Conservation (phyloP, 2,113 vertebrate species). For the Colinus virginianus region DNA sequence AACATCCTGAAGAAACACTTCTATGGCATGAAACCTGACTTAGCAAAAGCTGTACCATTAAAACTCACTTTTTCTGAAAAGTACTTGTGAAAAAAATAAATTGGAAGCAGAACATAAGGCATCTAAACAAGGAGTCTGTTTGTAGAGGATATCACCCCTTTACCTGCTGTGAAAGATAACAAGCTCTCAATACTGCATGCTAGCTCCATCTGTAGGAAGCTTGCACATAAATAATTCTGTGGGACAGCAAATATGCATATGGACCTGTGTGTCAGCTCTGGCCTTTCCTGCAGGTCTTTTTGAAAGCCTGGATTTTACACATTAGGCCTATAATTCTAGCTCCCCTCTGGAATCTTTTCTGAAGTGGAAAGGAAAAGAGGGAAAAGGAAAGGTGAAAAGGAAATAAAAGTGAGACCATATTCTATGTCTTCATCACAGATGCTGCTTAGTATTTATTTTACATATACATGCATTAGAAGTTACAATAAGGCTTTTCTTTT, state of each 20-base stretch:
- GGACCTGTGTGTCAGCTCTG: neutral
- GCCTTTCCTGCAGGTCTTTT: neutral
- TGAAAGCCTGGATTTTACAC: neutral
- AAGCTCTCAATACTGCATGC: constrained; percentile 28
- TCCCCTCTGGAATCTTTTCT: neutral
- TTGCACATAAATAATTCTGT: constrained; percentile 16
- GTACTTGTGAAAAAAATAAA: neutral
- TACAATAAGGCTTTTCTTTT: neutral
- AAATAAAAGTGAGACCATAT: neutral
- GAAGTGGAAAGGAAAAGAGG: neutral
- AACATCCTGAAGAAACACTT: neutral
- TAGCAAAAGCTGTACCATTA: neutral
- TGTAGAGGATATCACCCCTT: neutral
- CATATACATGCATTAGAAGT: neutral
- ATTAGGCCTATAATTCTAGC: neutral
- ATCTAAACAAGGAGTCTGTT: neutral
- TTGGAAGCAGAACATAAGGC: neutral
- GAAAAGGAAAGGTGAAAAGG: neutral
- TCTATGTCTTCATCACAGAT: neutral
- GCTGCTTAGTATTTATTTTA: neutral
- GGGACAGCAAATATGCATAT: neutral
- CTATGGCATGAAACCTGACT: neutral
- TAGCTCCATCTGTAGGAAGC: constrained; percentile 70
- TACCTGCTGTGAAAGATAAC: neutral
- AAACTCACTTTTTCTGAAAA: neutral